Evolutionary conservation across 2,113 vertebrate genomes (phyloP), one percentile per base, ranked within the genome.

Genomic region (Caretta caretta): DNA sequence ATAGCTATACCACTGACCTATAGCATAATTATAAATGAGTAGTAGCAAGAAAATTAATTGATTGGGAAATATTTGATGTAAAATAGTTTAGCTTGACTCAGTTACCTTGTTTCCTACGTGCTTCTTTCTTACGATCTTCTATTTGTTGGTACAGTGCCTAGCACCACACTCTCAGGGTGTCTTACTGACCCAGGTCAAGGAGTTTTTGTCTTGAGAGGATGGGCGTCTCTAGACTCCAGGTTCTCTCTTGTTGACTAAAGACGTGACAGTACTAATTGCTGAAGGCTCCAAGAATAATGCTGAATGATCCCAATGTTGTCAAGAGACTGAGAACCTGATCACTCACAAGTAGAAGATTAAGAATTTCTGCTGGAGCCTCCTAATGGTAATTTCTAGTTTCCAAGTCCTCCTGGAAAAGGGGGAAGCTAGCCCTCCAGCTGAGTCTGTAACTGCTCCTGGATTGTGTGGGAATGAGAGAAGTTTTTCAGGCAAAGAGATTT

Each of bases 21-120:
- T 16, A 81, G n/a, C 86, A 90, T 86, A 83, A 91, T 96, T 96
- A 57, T 80, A 59, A 65, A 90, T 88, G 78, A 93, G 90, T 94
- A 90, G 22, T 56, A 76, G 84, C 48, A 90, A 54, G 86, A 93
- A 95, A 90, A 57, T 57, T 59, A 94, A 92, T 31, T 94, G 51
- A 85, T 20, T 51, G 12, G 89, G 62, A 94, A 87, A 31, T 80
- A 25, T 22, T 86, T 3, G 84, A 14, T 82, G 51, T 80, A 72
- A 76, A 19, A 72, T 20, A 72, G 31, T 38, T 75, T 38, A 75
- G n/a, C 27, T n/a, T 86, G 65, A 92, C 5, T 90, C 59, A 31
- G 49, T 72, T 89, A 84, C 86, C 5, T 91, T 92, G 27, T 16
- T 90, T 94, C 51, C 59, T 59, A n/a, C 90, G 88, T 59, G 4